These are phyloP conservation scores for Helobdella robusta DNA, from an alignment of 2,888 invertebrate genomes.

Conservation along the genomic window DNA sequence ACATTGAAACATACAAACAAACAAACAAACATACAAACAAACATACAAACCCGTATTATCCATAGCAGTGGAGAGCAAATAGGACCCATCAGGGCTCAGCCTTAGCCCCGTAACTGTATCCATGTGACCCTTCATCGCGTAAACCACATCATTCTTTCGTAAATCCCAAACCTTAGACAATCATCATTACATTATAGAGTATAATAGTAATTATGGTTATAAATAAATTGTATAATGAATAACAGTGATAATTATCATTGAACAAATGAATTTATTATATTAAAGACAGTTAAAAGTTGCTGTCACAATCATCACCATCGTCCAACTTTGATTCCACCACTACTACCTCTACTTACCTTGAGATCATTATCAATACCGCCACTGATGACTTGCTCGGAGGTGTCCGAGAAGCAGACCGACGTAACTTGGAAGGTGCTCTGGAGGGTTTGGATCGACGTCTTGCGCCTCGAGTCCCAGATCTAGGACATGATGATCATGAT, in stretches of 20 bases:
- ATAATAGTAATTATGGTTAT: too few relatives aligned
- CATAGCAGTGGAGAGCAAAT: constrained; percentile 89
- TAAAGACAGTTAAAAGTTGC: too few relatives aligned
- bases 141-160: constrained; percentile 69
- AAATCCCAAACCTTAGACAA: constrained; percentile 74
- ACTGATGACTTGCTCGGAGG: constrained; percentile 83
- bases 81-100: constrained; percentile 62
- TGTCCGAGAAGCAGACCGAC: constrained; percentile 79
- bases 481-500: constrained; percentile 35
- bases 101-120: constrained; percentile 85
- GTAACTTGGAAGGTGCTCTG: constrained; percentile 52
- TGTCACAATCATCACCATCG: too few relatives aligned
- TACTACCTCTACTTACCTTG: constrained; percentile 63
- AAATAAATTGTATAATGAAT: too few relatives aligned
- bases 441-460: constrained; percentile 60
- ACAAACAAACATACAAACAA: neutral
- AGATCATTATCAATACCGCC: constrained; percentile 94
- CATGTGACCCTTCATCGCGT: constrained; percentile 79
- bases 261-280: too few relatives aligned
- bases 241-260: too few relatives aligned
- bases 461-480: constrained; percentile 74
- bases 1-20: too few relatives aligned
- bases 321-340: too few relatives aligned
- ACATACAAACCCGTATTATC: constrained; percentile 63
- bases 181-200: too few relatives aligned